These are phyloP conservation scores for Meandrina meandrites DNA, from an alignment of 92 coral and sea anemone genomes.

Conservation along the genomic window DNA sequence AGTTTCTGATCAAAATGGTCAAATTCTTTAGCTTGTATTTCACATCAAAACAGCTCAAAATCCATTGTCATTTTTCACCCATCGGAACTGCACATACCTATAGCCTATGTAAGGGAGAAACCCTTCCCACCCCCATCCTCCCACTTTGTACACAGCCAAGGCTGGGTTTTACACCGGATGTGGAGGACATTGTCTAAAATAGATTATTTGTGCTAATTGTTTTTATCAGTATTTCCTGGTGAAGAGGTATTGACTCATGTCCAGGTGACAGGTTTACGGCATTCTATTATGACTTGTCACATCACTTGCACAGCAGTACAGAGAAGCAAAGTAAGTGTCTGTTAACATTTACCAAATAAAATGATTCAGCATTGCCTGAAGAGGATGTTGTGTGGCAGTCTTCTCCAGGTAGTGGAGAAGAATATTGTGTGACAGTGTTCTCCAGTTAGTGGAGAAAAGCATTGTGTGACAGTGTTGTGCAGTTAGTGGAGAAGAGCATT, in stretches of 20 bases:
- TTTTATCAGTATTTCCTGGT: slow-evolving; percentile 66
- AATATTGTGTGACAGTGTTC: not conserved
- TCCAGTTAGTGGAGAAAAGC: not conserved
- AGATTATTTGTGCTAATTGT: not conserved
- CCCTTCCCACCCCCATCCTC: no score
- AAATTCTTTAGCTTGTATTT: no score
- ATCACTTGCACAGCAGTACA: slow-evolving; percentile 72
- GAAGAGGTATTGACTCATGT: slow-evolving; percentile 71
- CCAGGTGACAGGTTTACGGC: slow-evolving; percentile 61
- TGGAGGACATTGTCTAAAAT: not conserved
- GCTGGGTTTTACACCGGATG: not conserved
- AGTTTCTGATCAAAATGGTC: no score
- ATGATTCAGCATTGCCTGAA: no score
- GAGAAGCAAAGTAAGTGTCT: slow-evolving; percentile 58
- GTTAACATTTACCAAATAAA: not conserved
- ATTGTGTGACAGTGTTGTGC: no score
- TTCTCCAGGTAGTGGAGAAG: not conserved
- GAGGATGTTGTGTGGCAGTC: no score
- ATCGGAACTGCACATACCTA: no score
- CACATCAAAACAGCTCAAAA: no score
- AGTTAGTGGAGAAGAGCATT: no score
- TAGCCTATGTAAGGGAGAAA: no score
- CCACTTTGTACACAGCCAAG: no score
- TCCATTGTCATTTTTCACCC: no score
- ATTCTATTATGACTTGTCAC: slow-evolving; percentile 73